Conservation (phyloP, 2,113 vertebrate genomes). For the Dendrocopos noguchii region DNA sequence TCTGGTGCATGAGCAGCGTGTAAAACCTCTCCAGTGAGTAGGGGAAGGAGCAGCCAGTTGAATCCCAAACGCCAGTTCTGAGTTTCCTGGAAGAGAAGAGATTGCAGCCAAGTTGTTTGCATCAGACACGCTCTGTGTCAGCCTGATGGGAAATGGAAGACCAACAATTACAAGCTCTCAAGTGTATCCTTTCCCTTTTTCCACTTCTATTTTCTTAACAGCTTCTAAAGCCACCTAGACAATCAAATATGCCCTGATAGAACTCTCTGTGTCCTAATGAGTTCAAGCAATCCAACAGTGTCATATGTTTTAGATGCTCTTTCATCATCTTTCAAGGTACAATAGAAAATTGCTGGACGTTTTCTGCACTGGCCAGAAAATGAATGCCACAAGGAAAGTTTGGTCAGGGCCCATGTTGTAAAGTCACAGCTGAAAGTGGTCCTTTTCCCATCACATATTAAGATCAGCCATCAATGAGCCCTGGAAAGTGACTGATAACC, state of each 20-base stretch:
- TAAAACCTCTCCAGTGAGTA: neutral
- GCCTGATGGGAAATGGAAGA: constrained; percentile 50
- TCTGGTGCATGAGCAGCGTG: neutral
- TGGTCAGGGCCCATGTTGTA: neutral
- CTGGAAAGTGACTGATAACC: neutral
- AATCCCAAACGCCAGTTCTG: neutral
- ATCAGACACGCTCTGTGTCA: neutral
- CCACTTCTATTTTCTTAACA: neutral
- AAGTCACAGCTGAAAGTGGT: neutral
- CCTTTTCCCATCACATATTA: neutral
- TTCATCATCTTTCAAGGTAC: neutral
- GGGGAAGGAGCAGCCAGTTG: neutral
- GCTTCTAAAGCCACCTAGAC: constrained; percentile 19
- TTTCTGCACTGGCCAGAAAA: neutral
- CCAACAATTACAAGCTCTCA: neutral
- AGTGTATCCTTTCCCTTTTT: neutral
- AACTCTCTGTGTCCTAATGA: neutral
- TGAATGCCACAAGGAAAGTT: neutral
- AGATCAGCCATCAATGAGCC: neutral
- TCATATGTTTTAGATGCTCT: neutral
- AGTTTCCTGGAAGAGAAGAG: constrained; percentile 40
- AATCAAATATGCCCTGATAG: neutral
- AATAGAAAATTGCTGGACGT: neutral
- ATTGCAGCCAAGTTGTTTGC: neutral
- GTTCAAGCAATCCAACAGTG: neutral